phyloP scores from a whole-genome alignment of 2,888 invertebrate species.

The Acheta domesticus region DNA sequence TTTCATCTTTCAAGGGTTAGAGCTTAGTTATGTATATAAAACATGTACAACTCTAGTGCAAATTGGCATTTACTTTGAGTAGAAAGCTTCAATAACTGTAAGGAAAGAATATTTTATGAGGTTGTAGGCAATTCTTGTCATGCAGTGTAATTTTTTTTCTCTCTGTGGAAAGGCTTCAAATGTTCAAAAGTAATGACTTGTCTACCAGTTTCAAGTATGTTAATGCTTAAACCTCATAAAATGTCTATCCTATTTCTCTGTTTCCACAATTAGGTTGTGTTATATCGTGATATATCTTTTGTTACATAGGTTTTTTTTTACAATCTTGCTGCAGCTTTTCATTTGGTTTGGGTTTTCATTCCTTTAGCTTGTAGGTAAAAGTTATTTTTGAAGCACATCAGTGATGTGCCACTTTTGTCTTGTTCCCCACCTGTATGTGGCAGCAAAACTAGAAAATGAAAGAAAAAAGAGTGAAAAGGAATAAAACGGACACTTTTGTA shows the following conservation, averaged over 20 bases:
- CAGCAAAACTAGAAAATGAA: constrained; percentile 31
- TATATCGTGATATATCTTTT: constrained; percentile 32
- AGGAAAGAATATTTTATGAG: constrained; percentile 27
- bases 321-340: constrained; percentile 33
- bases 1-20: constrained; percentile 18
- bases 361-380: constrained; percentile 31
- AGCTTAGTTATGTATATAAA: constrained; percentile 2
- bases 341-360: constrained; percentile 36
- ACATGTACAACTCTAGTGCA: constrained; percentile 21
- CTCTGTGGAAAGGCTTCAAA: background rate
- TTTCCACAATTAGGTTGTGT: constrained; percentile 33
- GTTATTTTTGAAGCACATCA: constrained; percentile 28
- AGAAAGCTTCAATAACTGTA: constrained; percentile 4
- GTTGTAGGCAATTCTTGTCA: constrained; percentile 20
- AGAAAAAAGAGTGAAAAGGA: constrained; percentile 30
- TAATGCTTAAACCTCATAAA: constrained; percentile 6
- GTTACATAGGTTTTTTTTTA: constrained; percentile 27
- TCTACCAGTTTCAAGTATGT: constrained; percentile 20
- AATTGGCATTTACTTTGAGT: constrained; percentile 22
- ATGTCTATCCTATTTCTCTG: constrained; percentile 24
- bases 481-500: constrained; percentile 36
- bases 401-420: constrained; percentile 30
- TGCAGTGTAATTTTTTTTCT: background rate
- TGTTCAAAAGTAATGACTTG: background rate
- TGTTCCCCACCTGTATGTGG: constrained; percentile 32